Base-by-base conservation (phyloP, 1,140 invertebrate genomes). In the Drosophila asahinai region DNA sequence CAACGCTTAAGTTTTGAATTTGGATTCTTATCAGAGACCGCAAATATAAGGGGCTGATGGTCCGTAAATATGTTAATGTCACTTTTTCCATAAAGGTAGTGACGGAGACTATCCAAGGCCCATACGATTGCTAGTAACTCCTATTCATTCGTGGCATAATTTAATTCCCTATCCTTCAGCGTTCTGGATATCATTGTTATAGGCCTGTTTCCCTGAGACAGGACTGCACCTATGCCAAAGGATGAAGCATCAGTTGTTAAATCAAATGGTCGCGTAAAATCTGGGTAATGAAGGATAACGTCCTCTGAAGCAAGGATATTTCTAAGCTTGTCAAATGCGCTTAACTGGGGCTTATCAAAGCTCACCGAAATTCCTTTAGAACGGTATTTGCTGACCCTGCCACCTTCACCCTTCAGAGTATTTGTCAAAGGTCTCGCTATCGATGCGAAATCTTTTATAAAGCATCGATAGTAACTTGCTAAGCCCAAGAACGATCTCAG, bases 181-280 rank as follows among this genome's bases (percentile, higher is more conserved):
- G 27, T 47, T 59, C 27, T 45, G 57, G 49, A 19, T 45, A 36
- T 47, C 43, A 60, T 60, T 9, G 58, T 60, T 60, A 60, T 52
- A 52, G 49, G 49, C 49, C 49, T 52, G 22, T 52, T 59, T 59
- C 57, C 42, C 57, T 45, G n/a, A 59, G 22, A 59, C 42, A 59
- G 30, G 15, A 59, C 63, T 54, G 49, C 48, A 52, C 38, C 49
- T 54, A 52, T 49, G 48, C 48, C 48, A 52, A 63, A 63, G 49
- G 33, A 38, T 63, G 61, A 63, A 22, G 61, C 48, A 43, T 93
- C 91, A n/a, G 80, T 93, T 1, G 89, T 87, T 12, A 93, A 63
- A 15, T 82, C 81, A 61, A 93, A 93, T 40, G 77, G 75, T 68
- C 87, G 62, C 3, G 38, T 43, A 63, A 92, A 93, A 54, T 93